Percentiles rank a stretch among this genome's conserved stretches.
Conservation (phyloP, 2,113 vertebrate genomes). For the Barbus barbus region DNA sequence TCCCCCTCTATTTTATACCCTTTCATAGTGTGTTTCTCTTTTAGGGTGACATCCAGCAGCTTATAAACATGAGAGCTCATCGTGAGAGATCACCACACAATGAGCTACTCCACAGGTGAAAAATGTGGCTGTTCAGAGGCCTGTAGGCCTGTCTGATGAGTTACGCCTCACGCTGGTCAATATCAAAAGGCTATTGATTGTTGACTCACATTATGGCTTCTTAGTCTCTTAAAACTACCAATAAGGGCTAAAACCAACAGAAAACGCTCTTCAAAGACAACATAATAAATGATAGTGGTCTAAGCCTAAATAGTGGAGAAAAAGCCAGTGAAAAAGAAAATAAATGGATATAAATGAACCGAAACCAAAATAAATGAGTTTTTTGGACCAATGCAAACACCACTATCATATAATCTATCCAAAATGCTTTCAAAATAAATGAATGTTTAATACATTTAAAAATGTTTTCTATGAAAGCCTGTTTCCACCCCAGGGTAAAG, state of each 20-base stretch:
- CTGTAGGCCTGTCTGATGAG: neutral
- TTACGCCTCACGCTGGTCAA: neutral
- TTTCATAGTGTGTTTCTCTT: conserved; percentile 21
- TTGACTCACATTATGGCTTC: neutral
- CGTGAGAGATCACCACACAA: conserved; percentile 4
- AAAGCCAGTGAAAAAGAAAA: neutral
- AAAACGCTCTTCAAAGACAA: neutral
- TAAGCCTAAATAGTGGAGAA: neutral
- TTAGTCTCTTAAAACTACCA: neutral
- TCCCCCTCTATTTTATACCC: neutral
- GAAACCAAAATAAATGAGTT: neutral
- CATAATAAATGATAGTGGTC: neutral
- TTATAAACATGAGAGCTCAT: neutral
- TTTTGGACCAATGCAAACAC: neutral
- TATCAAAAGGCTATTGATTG: conserved; percentile 5
- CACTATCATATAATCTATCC: neutral
- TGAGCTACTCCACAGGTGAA: neutral
- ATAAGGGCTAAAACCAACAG: neutral
- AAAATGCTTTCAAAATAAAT: neutral
- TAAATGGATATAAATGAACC: neutral
- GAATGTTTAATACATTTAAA: neutral
- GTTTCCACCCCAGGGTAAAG: neutral
- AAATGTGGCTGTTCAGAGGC: conserved; percentile 2
- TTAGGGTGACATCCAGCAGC: conserved; percentile 25
- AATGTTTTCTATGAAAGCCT: neutral